Base-by-base conservation (phyloP, 1,140 invertebrate genomes). In the Papilio polyxenes region DNA sequence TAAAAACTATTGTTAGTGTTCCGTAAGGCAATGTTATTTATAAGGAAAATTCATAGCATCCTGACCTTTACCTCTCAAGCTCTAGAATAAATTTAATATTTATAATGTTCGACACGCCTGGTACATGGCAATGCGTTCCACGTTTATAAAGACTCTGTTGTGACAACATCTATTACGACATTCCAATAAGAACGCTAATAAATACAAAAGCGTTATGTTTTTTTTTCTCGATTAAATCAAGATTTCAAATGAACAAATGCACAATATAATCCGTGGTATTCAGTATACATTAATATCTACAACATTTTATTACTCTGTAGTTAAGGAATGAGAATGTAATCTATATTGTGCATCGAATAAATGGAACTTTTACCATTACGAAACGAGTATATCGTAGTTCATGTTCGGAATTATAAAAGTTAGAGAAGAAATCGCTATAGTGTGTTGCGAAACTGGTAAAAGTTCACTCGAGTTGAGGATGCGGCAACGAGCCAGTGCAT, bases 311-410 rank as follows among this genome's bases (percentile, higher is more conserved):
- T 72, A 72, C 65, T 72, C 65, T 11, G 17, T 17, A 72, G 13
- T 72, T 40, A 37, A 72, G 31, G n/a, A 56, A 23, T 77, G 44
- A 77, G 13, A 31, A 44, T 48, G 75, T 65, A 76, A 65, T 49
- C 76, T 49, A 74, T 77, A 82, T 82, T 82, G 82, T 82, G 82
- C 76, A 79, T 82, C 80, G 44, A 59, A 20, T 65, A 75, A 59
- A 83, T 83, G 75, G 74, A 83, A 83, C 79, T 83, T 83, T 83
- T 83, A 81, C 82, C 75, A 62, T 82, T 82, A 80, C 40, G 40
- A 69, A 80, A 65, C 59, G 56, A 69, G n/a, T 49, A 69, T 69
- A 62, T 69, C 78, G 17, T 80, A 69, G n/a, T 69, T 49, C 56
- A 80, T 20, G 59, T 80, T 62, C 15, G 20, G 53, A 79, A 69